Percentiles rank a stretch among this genome's conserved stretches.
phyloP scores from a whole-genome alignment of 2,113 vertebrate genomes.

The Onychostruthus taczanowskii region DNA sequence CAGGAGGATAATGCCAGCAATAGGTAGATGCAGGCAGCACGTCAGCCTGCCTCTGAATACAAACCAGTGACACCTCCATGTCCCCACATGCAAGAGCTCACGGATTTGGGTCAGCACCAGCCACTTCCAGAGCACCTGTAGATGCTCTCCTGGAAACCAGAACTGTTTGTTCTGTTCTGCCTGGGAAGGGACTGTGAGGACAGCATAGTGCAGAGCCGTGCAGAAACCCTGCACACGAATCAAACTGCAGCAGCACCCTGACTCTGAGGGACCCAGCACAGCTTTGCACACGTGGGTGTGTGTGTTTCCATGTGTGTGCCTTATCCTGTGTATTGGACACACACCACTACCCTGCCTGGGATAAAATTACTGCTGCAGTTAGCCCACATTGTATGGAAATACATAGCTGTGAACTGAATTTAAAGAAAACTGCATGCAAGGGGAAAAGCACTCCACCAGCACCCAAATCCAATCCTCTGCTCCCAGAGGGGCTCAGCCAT shows the following conservation, averaged over 20 bases:
- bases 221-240: neutral
- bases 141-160: neutral
- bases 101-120: neutral
- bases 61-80: neutral
- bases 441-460: neutral
- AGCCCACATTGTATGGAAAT: neutral
- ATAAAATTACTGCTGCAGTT: neutral
- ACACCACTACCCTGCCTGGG: neutral
- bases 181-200: neutral
- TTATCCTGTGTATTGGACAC: neutral
- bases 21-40: neutral
- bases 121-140: neutral
- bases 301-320: neutral
- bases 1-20: neutral
- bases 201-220: neutral
- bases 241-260: neutral
- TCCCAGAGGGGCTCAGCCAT: neutral
- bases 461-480: neutral
- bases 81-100: neutral
- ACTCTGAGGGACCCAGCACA: no score
- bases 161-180: neutral
- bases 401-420: rapidly evolving
- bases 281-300: rapidly evolving
- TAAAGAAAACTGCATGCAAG: neutral
- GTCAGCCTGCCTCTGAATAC: neutral